Evolutionary conservation across 2,113 vertebrate genomes (phyloP).

Genomic region (Sisor rabdophorus): DNA sequence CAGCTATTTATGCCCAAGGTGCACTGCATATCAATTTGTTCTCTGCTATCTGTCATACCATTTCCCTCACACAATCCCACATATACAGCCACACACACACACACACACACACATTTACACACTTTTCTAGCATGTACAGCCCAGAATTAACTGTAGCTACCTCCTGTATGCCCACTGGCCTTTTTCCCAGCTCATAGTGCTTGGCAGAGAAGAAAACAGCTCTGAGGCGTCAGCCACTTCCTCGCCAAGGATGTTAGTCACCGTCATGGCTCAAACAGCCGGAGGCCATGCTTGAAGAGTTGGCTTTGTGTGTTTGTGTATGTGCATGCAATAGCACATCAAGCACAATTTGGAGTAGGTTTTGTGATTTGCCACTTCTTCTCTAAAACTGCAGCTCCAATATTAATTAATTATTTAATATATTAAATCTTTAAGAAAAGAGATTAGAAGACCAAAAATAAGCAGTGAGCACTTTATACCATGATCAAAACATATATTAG

Average conservation of each 20-base stretch:
- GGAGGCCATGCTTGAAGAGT: conserved; percentile 34
- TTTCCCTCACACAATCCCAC: conserved; percentile 19
- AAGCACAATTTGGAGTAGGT: conserved; percentile 1
- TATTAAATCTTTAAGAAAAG: neutral
- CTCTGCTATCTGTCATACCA: conserved; percentile 33
- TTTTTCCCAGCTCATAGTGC: conserved; percentile 30
- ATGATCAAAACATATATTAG: neutral
- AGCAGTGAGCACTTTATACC: too few relatives aligned
- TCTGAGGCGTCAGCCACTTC: conserved; percentile 41
- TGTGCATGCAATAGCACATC: neutral
- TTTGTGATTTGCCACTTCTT: conserved; percentile 5
- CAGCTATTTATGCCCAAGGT: conserved; percentile 10
- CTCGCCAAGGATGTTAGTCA: conserved; percentile 47
- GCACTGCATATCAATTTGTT: conserved; percentile 36
- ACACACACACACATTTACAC: conserved; percentile 1
- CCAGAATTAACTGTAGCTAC: conserved; percentile 43
- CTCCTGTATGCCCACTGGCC: conserved; percentile 51
- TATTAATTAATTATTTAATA: too few relatives aligned
- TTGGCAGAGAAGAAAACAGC: conserved; percentile 37
- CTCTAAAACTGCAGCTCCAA: conserved; percentile 1
- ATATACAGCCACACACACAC: neutral
- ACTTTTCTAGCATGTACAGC: conserved; percentile 38
- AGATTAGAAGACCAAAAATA: conserved; percentile 3
- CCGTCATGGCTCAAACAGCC: conserved; percentile 36
- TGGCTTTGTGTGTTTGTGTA: conserved; percentile 22